Conservation (phyloP, 2,888 invertebrate species). For the Hydroisotoma schaefferi region DNA sequence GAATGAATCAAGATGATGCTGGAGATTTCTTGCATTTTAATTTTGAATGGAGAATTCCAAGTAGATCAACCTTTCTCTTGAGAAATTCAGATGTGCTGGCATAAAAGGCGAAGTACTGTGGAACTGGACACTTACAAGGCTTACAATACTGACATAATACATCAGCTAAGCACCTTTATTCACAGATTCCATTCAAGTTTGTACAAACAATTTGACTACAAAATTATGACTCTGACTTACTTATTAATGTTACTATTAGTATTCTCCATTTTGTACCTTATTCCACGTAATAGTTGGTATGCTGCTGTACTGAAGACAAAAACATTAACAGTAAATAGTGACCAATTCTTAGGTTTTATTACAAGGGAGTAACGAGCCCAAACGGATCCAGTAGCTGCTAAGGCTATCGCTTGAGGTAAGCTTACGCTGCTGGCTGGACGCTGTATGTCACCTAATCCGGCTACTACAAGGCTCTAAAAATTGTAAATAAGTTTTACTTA, state of each 20-base stretch:
- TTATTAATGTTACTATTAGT: neutral
- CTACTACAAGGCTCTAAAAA: conserved; percentile 54
- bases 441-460: conserved; percentile 58
- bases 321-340: conserved; percentile 59
- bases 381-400: conserved; percentile 58
- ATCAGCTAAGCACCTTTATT: too few species aligned
- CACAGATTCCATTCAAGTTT: too few species aligned
- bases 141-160: too few species aligned
- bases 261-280: conserved; percentile 11
- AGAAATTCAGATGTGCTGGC: too few species aligned
- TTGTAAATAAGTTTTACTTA: neutral
- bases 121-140: too few species aligned
- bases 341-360: conserved; percentile 60
- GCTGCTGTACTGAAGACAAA: conserved; percentile 59
- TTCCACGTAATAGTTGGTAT: conserved; percentile 55
- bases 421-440: conserved; percentile 60
- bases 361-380: conserved; percentile 61
- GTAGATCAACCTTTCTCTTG: too few species aligned
- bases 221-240: neutral
- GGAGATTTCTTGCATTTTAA: too few species aligned
- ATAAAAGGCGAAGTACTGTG: too few species aligned
- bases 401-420: conserved; percentile 54
- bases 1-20: too few species aligned
- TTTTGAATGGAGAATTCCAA: too few species aligned
- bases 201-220: too few species aligned